A percentile compares a stretch with the other conserved stretches of the same genome.
Evolutionary conservation across 2,797 vertebrate species (phyloP).

Genomic region (Phyllotis vaccarum): DNA sequence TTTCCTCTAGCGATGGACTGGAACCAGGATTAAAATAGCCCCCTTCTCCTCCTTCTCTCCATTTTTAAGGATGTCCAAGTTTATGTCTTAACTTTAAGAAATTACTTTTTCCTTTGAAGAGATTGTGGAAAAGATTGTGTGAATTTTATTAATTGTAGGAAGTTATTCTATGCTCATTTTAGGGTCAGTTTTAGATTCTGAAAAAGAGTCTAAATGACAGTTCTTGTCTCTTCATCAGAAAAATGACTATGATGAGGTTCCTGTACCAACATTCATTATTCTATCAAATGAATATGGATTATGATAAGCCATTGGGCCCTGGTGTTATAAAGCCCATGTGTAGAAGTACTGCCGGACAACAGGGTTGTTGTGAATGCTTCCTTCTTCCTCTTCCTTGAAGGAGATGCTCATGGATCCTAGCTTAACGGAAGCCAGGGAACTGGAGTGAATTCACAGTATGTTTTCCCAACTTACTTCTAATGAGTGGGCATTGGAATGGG

Average conservation of each 20-base stretch:
- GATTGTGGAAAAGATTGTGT: background rate
- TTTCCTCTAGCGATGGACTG: background rate
- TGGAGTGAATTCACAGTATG: background rate
- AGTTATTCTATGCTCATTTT: conserved; percentile 18
- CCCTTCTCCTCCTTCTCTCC: background rate
- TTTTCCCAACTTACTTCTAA: background rate
- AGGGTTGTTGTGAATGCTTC: conserved; percentile 11
- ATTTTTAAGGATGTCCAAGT: conserved; percentile 48
- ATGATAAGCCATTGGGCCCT: conserved; percentile 47
- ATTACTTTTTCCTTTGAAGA: conserved; percentile 54
- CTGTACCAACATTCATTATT: conserved; percentile 40
- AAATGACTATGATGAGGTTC: conserved; percentile 63
- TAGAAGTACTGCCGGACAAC: conserved; percentile 44
- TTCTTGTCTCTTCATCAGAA: conserved; percentile 23
- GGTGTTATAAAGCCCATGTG: background rate
- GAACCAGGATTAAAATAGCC: background rate
- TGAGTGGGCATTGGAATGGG: background rate
- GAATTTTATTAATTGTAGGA: conserved; percentile 23
- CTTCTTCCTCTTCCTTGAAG: background rate
- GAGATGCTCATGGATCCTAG: background rate
- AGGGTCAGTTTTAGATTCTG: conserved; percentile 52
- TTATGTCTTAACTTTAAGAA: conserved; percentile 53
- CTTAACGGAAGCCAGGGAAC: conserved; percentile 12
- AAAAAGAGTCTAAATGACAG: conserved; percentile 38
- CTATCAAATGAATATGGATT: conserved; percentile 47